Evolutionary conservation across 2,888 invertebrate species (phyloP).

Genomic region (Chirona hameri): DNA sequence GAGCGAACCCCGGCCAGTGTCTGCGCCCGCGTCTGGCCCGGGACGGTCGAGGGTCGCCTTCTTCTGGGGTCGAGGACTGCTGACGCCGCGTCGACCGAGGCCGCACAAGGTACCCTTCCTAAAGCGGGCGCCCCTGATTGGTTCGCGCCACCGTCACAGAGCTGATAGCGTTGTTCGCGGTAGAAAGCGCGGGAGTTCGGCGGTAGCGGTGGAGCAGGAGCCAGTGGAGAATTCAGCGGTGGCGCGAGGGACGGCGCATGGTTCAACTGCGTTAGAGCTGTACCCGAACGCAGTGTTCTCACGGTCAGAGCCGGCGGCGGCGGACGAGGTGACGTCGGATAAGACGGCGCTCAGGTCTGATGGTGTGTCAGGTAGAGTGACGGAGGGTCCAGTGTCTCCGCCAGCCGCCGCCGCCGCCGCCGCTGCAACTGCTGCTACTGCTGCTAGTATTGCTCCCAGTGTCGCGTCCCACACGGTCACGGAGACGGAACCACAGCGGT

Average conservation of each 20-base stretch:
- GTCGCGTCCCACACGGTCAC: too few species aligned
- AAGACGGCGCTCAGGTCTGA: background rate
- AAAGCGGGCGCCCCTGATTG: background rate
- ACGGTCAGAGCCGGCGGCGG: background rate
- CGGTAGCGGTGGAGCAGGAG: background rate
- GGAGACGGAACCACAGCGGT: too few species aligned
- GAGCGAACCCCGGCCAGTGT: background rate
- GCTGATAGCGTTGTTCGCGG: background rate
- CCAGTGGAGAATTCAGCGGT: background rate
- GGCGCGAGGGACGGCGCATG: background rate
- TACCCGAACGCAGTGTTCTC: background rate
- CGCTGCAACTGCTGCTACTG: too few species aligned
- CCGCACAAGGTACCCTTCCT: background rate
- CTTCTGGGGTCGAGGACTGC: background rate
- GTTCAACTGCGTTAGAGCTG: background rate
- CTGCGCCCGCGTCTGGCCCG: background rate
- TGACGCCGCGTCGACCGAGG: background rate
- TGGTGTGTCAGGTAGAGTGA: too few species aligned
- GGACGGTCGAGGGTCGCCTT: background rate
- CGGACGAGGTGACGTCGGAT: background rate
- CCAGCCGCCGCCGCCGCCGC: too few species aligned
- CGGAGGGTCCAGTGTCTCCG: too few species aligned
- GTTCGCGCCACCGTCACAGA: background rate
- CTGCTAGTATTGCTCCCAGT: too few species aligned
- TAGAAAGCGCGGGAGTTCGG: background rate